Conservation (phyloP, 2,113 vertebrate genomes). For the Megatriorchis doriae region DNA sequence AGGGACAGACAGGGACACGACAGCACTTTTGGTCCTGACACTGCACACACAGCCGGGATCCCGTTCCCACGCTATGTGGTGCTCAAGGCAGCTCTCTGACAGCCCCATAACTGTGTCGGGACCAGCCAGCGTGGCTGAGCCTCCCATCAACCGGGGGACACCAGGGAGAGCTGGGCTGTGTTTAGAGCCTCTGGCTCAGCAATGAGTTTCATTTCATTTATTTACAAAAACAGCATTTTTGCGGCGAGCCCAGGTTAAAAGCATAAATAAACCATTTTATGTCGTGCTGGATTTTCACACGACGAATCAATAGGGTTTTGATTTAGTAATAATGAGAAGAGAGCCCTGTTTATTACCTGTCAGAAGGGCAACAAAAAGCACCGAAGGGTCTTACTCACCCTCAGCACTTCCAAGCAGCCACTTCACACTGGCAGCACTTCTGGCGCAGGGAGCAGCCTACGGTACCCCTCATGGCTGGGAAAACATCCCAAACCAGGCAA, state of each 20-base stretch:
- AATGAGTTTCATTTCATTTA: neutral
- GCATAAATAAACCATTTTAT: constrained; percentile 35
- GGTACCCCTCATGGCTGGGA: accelerated
- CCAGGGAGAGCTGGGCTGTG: neutral
- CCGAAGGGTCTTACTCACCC: neutral
- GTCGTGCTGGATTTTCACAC: neutral
- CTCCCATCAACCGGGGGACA: neutral
- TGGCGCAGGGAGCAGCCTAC: accelerated
- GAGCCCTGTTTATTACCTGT: neutral
- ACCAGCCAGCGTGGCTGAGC: accelerated
- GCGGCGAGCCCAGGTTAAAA: neutral
- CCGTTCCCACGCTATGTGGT: accelerated
- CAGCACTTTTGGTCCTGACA: neutral
- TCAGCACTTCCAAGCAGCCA: neutral
- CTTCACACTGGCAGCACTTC: neutral
- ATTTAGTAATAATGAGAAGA: constrained; percentile 39
- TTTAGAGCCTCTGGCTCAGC: neutral
- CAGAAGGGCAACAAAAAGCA: neutral
- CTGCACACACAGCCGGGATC: neutral
- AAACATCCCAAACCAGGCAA: neutral
- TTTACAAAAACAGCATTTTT: neutral
- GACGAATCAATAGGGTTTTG: constrained; percentile 26
- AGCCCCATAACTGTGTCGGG: neutral
- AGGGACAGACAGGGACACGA: neutral
- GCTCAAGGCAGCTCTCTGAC: neutral